These are phyloP conservation scores for Helarctos malayanus DNA, from an alignment of 2,797 vertebrate genomes.

Conservation along the genomic window DNA sequence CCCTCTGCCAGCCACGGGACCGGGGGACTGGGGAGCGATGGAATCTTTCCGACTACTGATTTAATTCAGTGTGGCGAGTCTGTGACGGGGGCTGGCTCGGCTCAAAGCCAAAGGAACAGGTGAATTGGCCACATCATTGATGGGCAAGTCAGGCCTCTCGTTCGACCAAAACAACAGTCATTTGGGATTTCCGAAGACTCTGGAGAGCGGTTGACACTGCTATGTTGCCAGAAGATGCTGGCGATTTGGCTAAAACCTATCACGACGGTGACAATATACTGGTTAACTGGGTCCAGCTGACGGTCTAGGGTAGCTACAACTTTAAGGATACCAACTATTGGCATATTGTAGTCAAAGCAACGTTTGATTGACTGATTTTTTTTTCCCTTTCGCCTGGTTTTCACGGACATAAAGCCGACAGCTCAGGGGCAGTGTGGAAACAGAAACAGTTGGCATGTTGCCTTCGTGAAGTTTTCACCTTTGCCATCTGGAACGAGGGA, in stretches of 20 bases:
- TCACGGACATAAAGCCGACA: slow-evolving; percentile 46
- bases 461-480: slow-evolving; percentile 61
- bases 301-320: neutral
- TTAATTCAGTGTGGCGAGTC: slow-evolving; percentile 78
- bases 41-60: slow-evolving; percentile 68
- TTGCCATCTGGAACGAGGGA: slow-evolving; percentile 69
- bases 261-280: neutral
- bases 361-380: neutral
- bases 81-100: slow-evolving; percentile 52
- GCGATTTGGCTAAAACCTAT: slow-evolving; percentile 50
- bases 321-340: neutral
- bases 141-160: neutral
- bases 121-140: slow-evolving; percentile 56
- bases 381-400: neutral
- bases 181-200: neutral
- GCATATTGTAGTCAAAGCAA: neutral
- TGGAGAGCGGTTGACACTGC: neutral
- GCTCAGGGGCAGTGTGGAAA: slow-evolving; percentile 13
- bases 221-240: neutral
- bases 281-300: neutral
- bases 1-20: slow-evolving; percentile 55
- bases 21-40: slow-evolving; percentile 33
- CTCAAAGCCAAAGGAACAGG: slow-evolving; percentile 56
- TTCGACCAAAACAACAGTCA: slow-evolving; percentile 28
- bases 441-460: slow-evolving; percentile 44